These are phyloP conservation scores for Pycnonotus jocosus DNA, from an alignment of 2,113 vertebrate genomes.

Conservation along the genomic window DNA sequence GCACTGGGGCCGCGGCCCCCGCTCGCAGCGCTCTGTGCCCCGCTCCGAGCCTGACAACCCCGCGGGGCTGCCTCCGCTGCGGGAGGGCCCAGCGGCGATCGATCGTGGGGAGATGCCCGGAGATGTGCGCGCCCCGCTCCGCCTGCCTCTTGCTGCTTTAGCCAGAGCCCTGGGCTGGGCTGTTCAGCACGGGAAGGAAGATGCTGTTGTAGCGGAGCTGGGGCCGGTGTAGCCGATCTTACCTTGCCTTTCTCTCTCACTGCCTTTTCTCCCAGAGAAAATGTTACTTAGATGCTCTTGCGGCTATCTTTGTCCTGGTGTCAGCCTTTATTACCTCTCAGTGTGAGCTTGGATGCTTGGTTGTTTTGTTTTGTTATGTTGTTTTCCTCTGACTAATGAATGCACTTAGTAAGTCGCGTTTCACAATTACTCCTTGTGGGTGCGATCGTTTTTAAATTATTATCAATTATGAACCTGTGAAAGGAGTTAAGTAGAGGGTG, in stretches of 20 bases:
- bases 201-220: fast-evolving
- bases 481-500: background rate
- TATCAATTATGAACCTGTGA: background rate
- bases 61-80: background rate
- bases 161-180: fast-evolving
- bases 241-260: fast-evolving
- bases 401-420: fast-evolving
- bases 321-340: background rate
- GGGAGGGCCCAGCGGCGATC: background rate
- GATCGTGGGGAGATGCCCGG: fast-evolving
- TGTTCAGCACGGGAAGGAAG: fast-evolving
- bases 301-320: fast-evolving
- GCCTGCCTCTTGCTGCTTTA: fast-evolving
- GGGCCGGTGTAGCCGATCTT: fast-evolving
- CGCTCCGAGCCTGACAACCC: fast-evolving
- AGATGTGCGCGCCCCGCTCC: fast-evolving
- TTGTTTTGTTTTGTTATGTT: background rate
- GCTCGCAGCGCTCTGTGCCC: background rate
- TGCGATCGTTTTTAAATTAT: background rate
- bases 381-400: background rate
- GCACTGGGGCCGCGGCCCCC: fast-evolving
- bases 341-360: background rate
- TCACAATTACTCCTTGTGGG: background rate
- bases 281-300: background rate
- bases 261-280: background rate